Percentiles rank a stretch among this genome's conserved stretches.
These are phyloP conservation scores for Kryptopterus vitreolus DNA, from an alignment of 2,797 vertebrate genomes.

Conservation along the genomic window DNA sequence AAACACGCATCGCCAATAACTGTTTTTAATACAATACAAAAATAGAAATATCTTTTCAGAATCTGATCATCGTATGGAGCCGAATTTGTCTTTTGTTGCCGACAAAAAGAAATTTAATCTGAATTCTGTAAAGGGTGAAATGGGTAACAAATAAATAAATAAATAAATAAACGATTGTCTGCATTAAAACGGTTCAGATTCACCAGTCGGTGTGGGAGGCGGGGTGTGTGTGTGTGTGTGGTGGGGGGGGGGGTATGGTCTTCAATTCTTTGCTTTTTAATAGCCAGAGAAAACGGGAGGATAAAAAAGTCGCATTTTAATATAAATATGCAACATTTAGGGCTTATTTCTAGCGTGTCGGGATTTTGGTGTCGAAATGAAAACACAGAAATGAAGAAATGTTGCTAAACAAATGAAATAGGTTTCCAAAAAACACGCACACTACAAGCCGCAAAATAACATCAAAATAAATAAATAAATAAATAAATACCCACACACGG, in stretches of 20 bases:
- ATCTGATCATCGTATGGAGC: too few species aligned
- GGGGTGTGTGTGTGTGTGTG: too few species aligned
- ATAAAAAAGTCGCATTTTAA: not conserved
- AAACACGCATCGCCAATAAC: not conserved
- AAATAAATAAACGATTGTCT: not conserved
- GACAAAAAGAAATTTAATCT: too few species aligned
- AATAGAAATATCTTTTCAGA: not conserved
- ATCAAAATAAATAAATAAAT: not conserved
- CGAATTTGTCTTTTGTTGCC: too few species aligned
- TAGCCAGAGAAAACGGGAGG: too few species aligned
- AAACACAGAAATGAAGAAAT: not conserved
- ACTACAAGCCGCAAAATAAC: not conserved
- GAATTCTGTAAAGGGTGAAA: too few species aligned
- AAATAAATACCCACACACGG: not conserved
- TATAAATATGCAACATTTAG: not conserved
- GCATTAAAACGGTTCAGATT: constrained; percentile 1
- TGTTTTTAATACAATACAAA: not conserved
- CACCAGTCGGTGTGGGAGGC: not conserved
- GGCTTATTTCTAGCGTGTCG: not conserved
- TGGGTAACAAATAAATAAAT: not conserved
- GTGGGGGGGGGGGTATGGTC: too few species aligned
- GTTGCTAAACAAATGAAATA: not conserved
- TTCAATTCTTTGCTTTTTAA: not conserved
- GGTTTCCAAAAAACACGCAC: not conserved
- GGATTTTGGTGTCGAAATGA: not conserved